Evolutionary conservation across 2,888 invertebrate genomes (phyloP), one percentile per base, ranked within the genome.

Genomic region (Steromphala cineraria): DNA sequence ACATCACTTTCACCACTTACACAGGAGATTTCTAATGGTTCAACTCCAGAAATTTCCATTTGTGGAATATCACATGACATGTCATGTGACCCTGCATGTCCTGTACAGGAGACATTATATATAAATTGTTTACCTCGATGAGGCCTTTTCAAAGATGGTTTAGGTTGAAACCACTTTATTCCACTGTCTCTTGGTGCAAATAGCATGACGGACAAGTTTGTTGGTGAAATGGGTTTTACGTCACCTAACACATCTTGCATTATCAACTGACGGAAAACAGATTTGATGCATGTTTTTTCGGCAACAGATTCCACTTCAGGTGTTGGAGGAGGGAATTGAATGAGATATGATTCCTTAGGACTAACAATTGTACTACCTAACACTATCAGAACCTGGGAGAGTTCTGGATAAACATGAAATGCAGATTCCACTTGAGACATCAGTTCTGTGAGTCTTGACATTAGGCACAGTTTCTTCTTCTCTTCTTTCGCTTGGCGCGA

Each of bases 31-130:
- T 75, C 87, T 24, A 89, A 82, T 5, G 88, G 87, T 75, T 90
- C 88, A 81, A 89, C 88, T n/a, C 90, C 90, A 8, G 89, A 89
- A 56, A 89, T 86, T 21, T 89, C 89, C 24, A 87, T 81, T 13
- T 84, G 83, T 4, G 82, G 56, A 31, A 83, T 85, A 40, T 85
- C 86, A 31, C 81, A 81, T 7, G 86, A 86, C 67, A 89, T 62
- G 76, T 89, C 85, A 36, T 87, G 86, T 24, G 74, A 81, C 28
- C 81, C 81, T 5, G 53, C 62, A 21, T 78, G 40, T n/a, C 78
- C 81, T 67, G 67, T 19, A 19, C 83, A 83, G 4, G 81, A 78
- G 46, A 89, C 76, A 77, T 86, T 85, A 46, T 89, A 85, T 8
- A 81, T 81, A 80, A 88, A 85, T 8, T 86, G 84, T 74, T 78